Conservation (phyloP, 35 echinoderm and acorn worm species). For the Apostichopus japonicus region DNA sequence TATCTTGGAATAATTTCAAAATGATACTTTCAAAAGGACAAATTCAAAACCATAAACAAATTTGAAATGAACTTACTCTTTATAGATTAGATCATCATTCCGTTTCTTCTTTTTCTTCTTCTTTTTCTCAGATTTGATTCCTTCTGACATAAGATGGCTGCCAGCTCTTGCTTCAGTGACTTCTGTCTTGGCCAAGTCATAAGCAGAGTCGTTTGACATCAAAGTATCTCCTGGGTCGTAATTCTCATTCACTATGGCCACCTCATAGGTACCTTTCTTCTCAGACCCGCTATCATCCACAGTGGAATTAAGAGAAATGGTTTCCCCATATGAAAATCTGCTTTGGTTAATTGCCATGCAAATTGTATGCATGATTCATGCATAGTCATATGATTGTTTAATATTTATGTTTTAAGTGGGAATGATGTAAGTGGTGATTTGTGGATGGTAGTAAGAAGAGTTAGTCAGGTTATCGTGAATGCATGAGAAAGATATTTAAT, state of each 20-base stretch:
- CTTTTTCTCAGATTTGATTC: constrained; percentile 39
- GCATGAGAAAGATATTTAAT: too few species aligned
- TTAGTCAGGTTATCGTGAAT: too few species aligned
- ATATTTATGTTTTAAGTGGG: neutral
- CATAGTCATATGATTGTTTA: neutral
- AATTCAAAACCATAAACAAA: neutral
- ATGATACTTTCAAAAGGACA: too few species aligned
- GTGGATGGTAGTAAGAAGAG: too few species aligned
- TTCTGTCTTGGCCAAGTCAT: constrained; percentile 65
- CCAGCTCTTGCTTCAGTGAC: neutral
- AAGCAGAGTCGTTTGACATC: constrained; percentile 82
- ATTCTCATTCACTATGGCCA: constrained; percentile 84
- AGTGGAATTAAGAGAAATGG: constrained; percentile 81
- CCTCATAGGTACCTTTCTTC: constrained; percentile 83
- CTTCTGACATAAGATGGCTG: neutral
- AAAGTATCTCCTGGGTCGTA: constrained; percentile 73
- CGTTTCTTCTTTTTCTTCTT: constrained; percentile 61
- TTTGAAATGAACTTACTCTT: constrained; percentile 57
- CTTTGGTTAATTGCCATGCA: constrained; percentile 45
- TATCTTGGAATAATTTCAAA: too few species aligned
- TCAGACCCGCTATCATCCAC: constrained; percentile 80
- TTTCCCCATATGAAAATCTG: constrained; percentile 89
- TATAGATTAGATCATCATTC: constrained; percentile 79
- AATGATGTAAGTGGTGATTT: too few species aligned
- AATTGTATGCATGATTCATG: constrained; percentile 6